Percentiles rank a stretch among this genome's conserved stretches.
These are phyloP conservation scores for Nyctalus aviator DNA, from an alignment of 2,797 vertebrate genomes.

Conservation along the genomic window DNA sequence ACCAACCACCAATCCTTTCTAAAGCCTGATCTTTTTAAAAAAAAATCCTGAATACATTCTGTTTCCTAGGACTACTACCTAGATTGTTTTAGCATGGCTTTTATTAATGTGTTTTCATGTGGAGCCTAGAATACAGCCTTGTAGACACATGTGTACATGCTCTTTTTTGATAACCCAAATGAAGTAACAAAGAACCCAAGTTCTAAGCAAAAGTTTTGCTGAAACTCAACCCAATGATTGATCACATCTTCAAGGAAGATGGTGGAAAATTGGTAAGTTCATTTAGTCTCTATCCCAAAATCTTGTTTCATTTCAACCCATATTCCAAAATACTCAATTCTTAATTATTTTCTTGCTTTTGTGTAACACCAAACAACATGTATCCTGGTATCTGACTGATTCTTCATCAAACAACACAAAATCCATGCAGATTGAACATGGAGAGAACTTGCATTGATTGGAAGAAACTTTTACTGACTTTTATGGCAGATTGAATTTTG, in stretches of 20 bases:
- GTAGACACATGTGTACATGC: neutral
- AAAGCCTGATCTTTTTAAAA: neutral
- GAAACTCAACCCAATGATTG: conserved; percentile 34
- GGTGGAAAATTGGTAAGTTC: conserved; percentile 69
- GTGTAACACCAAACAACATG: neutral
- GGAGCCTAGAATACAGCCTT: conserved; percentile 46
- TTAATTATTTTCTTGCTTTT: conserved; percentile 68
- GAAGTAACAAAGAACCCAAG: conserved; percentile 29
- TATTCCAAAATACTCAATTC: neutral
- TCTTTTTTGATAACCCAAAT: conserved; percentile 51
- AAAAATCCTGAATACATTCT: conserved; percentile 24
- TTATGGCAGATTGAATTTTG: neutral
- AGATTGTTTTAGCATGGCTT: neutral
- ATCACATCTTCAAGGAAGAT: conserved; percentile 59
- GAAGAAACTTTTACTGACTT: conserved; percentile 14
- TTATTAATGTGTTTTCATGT: conserved; percentile 48
- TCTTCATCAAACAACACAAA: conserved; percentile 37
- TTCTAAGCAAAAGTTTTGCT: conserved; percentile 63
- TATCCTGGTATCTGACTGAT: neutral
- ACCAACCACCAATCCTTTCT: neutral
- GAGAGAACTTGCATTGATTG: neutral
- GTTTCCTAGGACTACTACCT: conserved; percentile 58
- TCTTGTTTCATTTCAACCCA: neutral
- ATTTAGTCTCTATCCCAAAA: conserved; percentile 27
- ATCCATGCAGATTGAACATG: neutral